These are phyloP conservation scores for Zaprionus davidi DNA, from an alignment of 1,140 invertebrate genomes.

Conservation along the genomic window DNA sequence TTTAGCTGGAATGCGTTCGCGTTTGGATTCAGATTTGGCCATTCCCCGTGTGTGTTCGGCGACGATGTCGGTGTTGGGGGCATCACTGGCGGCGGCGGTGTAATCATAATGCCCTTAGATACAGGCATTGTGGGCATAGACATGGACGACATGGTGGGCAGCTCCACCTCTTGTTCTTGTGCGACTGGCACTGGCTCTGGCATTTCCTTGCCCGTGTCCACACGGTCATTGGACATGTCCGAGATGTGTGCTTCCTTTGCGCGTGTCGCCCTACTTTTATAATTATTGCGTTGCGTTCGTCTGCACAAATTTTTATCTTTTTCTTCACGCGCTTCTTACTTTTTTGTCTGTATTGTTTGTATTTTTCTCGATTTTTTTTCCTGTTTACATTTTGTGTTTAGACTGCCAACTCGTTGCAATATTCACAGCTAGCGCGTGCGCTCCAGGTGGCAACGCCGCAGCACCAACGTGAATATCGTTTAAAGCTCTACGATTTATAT, in stretches of 20 bases:
- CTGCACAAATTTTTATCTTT: slow-evolving; percentile 45
- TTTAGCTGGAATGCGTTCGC: slow-evolving; percentile 78
- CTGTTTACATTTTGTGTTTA: slow-evolving; percentile 71
- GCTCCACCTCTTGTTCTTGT: slow-evolving; percentile 22
- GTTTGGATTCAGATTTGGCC: slow-evolving; percentile 83
- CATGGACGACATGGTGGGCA: slow-evolving; percentile 47
- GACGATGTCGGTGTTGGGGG: slow-evolving; percentile 84
- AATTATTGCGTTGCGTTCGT: slow-evolving; percentile 41
- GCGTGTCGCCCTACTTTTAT: slow-evolving; percentile 26
- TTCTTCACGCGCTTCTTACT: slow-evolving; percentile 68
- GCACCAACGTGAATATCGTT: slow-evolving; percentile 17
- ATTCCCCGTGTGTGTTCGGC: slow-evolving; percentile 85
- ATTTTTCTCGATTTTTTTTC: slow-evolving; percentile 78
- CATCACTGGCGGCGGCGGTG: slow-evolving; percentile 86
- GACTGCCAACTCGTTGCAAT: slow-evolving; percentile 29
- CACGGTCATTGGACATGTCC: slow-evolving; percentile 74
- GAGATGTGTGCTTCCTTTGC: slow-evolving; percentile 39
- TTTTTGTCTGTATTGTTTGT: slow-evolving; percentile 81
- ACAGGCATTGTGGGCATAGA: slow-evolving; percentile 59
- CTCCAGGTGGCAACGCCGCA: slow-evolving; percentile 38
- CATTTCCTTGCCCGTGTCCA: slow-evolving; percentile 67
- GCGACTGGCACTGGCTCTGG: slow-evolving; percentile 27
- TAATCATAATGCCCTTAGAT: slow-evolving; percentile 84
- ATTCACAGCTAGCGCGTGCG: slow-evolving; percentile 20
- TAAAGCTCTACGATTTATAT: slow-evolving; percentile 3